Percentiles rank a stretch among this genome's conserved stretches.
phyloP scores from a whole-genome alignment of 2,113 vertebrate species.

The Canis aureus region DNA sequence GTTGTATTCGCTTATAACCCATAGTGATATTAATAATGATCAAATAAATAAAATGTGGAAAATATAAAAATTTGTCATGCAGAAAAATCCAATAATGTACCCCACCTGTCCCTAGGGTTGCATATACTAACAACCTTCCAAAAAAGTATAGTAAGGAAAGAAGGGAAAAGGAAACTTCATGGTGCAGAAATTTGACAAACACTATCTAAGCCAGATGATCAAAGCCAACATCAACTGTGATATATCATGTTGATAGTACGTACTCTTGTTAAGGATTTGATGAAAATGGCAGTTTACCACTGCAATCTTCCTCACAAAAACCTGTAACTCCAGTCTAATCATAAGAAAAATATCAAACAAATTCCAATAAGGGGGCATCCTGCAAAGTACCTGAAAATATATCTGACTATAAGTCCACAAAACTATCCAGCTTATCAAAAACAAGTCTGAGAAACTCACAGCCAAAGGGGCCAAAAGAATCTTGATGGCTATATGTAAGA shows the following conservation, averaged over 20 bases:
- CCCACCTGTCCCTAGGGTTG: not conserved
- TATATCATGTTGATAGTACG: not conserved
- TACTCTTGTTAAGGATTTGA: not conserved
- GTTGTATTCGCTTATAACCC: not conserved
- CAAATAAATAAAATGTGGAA: not conserved
- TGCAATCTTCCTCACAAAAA: not conserved
- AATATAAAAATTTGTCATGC: not conserved
- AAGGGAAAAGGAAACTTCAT: not conserved
- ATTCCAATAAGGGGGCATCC: not conserved
- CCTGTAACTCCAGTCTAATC: not conserved
- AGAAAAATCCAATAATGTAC: not conserved
- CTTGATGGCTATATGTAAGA: not conserved
- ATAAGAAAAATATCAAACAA: not conserved
- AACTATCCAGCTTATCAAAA: not conserved
- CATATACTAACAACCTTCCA: not conserved
- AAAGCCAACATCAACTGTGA: not conserved
- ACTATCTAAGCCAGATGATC: not conserved
- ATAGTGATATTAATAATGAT: not conserved
- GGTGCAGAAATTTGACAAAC: not conserved
- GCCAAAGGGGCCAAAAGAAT: not conserved
- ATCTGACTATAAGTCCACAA: not conserved
- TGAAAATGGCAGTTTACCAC: not conserved
- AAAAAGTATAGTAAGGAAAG: not conserved
- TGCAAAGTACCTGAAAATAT: not conserved
- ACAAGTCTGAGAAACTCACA: not conserved